Conservation (phyloP, 2,888 invertebrate species). For the Gortyna flavago region DNA sequence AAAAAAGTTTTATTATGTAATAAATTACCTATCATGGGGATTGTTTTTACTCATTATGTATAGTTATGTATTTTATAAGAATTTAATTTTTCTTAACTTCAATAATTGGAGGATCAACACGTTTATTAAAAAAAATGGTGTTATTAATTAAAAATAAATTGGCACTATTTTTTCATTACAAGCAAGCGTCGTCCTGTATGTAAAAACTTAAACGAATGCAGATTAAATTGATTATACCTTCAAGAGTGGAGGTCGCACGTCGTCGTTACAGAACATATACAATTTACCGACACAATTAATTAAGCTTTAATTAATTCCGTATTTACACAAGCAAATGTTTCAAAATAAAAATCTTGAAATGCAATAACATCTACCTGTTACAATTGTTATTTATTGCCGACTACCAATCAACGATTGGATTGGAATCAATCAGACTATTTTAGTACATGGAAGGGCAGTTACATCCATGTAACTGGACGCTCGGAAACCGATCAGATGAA, state of each 20-base stretch:
- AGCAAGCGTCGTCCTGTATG: background rate
- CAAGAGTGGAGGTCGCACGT: constrained; percentile 46
- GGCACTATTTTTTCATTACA: background rate
- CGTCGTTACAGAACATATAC: constrained; percentile 32
- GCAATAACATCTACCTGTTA: constrained; percentile 50
- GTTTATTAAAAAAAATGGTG: background rate
- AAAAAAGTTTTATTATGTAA: too few species aligned
- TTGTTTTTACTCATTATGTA: background rate
- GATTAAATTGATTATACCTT: constrained; percentile 53
- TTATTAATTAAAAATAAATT: background rate
- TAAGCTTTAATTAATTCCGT: constrained; percentile 59
- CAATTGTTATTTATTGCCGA: constrained; percentile 71
- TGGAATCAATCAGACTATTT: constrained; percentile 76
- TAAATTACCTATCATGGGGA: constrained; percentile 1
- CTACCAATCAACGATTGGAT: constrained; percentile 71
- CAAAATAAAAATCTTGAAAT: constrained; percentile 57
- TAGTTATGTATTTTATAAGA: background rate
- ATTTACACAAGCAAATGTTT: constrained; percentile 54
- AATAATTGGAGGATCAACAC: background rate
- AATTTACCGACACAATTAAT: constrained; percentile 61
- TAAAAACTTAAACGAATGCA: constrained; percentile 28
- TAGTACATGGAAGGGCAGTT: constrained; percentile 67
- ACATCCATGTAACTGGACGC: constrained; percentile 35
- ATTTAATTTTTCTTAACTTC: background rate
- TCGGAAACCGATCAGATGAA: constrained; percentile 25